phyloP scores from a whole-genome alignment of 2,888 invertebrate genomes.

The Axea sp. region DNA sequence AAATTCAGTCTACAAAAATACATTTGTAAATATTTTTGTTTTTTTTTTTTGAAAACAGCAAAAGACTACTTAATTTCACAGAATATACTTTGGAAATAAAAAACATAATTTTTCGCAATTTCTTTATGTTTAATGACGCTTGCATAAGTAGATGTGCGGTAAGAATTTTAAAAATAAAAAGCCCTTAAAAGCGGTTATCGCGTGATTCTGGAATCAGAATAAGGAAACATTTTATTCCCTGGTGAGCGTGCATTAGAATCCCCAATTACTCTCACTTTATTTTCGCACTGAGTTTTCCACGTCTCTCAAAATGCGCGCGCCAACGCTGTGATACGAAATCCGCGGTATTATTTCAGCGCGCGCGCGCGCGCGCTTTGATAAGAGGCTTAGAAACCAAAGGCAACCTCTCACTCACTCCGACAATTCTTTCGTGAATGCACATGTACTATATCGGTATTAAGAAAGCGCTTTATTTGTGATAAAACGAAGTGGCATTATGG shows the following conservation, averaged over 20 bases:
- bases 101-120: too few species aligned
- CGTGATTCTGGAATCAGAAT: constrained; percentile 25
- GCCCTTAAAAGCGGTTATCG: constrained; percentile 1
- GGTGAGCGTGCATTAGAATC: constrained; percentile 18
- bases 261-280: constrained; percentile 45
- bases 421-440: constrained; percentile 49
- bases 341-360: constrained; percentile 36
- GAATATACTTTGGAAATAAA: too few species aligned
- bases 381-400: constrained; percentile 21
- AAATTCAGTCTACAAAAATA: too few species aligned
- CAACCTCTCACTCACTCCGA: constrained; percentile 34
- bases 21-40: too few species aligned
- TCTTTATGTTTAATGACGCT: too few species aligned
- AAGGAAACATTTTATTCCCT: constrained; percentile 37
- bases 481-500: constrained; percentile 49
- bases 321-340: constrained; percentile 42
- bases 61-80: too few species aligned
- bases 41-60: too few species aligned
- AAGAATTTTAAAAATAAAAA: too few species aligned
- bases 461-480: constrained; percentile 55
- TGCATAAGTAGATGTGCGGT: too few species aligned
- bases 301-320: constrained; percentile 28
- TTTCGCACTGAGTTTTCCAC: constrained; percentile 35
- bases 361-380: constrained; percentile 38
- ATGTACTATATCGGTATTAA: constrained; percentile 57